phyloP scores from a whole-genome alignment of 1,140 invertebrate species.

The Brachionus rotundiformis region DNA sequence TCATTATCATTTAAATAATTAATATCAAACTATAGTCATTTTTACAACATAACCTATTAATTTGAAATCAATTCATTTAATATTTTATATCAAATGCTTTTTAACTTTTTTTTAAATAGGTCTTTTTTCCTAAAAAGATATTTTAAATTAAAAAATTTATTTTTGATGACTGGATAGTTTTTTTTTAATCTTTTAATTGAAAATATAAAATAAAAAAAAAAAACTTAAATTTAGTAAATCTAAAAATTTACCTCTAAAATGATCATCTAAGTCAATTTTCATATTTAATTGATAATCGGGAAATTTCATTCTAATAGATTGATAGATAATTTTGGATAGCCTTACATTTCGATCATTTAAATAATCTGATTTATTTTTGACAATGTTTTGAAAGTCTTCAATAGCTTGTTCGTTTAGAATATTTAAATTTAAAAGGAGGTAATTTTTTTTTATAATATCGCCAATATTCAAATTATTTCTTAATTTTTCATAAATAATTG shows the following conservation, averaged over 20 bases:
- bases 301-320: background rate
- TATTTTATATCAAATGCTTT: no score
- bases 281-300: background rate
- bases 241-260: background rate
- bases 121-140: no score
- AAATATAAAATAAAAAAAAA: no score
- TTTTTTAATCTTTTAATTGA: no score
- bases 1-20: background rate
- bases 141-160: no score
- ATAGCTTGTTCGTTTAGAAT: slow-evolving; percentile 6
- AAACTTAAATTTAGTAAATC: background rate
- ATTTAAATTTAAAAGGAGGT: background rate
- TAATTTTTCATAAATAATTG: background rate
- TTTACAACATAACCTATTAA: no score
- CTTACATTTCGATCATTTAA: background rate
- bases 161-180: no score
- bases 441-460: slow-evolving; percentile 20
- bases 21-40: no score
- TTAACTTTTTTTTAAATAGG: no score
- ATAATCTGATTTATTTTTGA: slow-evolving; percentile 12
- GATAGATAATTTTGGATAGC: slow-evolving; percentile 20
- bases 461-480: background rate
- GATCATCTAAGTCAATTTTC: background rate
- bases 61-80: no score
- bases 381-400: background rate